Percentiles rank a stretch among this genome's conserved stretches.
Conservation (phyloP, 2,113 vertebrate genomes). For the Nesogale talazaci region DNA sequence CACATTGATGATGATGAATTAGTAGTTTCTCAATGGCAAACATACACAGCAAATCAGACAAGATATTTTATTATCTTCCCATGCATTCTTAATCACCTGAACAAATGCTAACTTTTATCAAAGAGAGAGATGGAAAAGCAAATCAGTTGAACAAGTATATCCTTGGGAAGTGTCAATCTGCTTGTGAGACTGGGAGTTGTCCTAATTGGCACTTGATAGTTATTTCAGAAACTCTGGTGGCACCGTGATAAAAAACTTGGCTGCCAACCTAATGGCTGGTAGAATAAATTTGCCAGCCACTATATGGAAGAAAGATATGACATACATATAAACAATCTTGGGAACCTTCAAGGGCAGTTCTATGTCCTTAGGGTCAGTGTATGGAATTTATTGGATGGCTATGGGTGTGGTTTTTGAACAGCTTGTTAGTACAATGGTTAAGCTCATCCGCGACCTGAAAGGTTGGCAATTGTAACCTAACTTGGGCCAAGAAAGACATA, state of each 20-base stretch:
- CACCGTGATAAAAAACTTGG: background rate
- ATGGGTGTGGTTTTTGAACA: background rate
- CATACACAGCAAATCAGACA: background rate
- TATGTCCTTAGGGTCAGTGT: background rate
- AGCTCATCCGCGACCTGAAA: background rate
- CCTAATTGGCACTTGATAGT: background rate
- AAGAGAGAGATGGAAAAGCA: background rate
- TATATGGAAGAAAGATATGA: background rate
- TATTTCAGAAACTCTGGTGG: background rate
- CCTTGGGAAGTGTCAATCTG: background rate
- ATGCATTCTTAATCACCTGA: background rate
- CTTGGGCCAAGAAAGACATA: background rate
- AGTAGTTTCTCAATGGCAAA: background rate
- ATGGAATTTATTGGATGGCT: too few species aligned
- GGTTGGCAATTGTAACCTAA: background rate
- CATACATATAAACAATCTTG: background rate
- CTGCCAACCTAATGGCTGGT: background rate
- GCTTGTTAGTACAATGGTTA: background rate
- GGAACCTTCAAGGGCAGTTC: background rate
- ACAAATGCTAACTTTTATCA: slow-evolving; percentile 28
- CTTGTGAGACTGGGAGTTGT: background rate
- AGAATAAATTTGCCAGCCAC: background rate
- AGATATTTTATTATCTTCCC: slow-evolving; percentile 25
- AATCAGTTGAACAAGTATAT: background rate
- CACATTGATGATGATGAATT: background rate